A percentile compares a stretch with the other conserved stretches of the same genome.
These are phyloP conservation scores for Poeciliopsis infans DNA, from an alignment of 2,797 vertebrate species.

Conservation along the genomic window DNA sequence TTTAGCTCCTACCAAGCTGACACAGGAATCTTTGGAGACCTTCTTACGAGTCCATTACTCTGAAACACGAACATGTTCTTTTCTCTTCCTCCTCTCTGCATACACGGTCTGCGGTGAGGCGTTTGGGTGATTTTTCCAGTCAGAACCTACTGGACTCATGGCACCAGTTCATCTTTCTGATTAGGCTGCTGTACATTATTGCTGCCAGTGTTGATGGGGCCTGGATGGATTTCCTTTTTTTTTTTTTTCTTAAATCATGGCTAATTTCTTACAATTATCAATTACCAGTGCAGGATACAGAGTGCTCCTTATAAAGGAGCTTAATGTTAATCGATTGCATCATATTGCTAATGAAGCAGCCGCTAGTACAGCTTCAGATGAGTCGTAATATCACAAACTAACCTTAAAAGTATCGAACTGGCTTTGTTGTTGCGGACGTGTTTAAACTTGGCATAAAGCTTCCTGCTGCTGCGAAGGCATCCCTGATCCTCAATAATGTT, in stretches of 20 bases:
- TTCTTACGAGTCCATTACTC: slow-evolving; percentile 21
- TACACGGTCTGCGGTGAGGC: slow-evolving; percentile 22
- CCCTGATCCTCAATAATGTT: slow-evolving; percentile 64
- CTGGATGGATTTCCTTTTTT: slow-evolving; percentile 22
- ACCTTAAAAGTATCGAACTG: slow-evolving; percentile 35
- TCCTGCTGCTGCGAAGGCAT: slow-evolving; percentile 46
- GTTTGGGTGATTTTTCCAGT: slow-evolving; percentile 32
- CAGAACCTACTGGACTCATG: slow-evolving; percentile 29
- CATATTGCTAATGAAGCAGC: slow-evolving; percentile 73
- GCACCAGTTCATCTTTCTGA: slow-evolving; percentile 34
- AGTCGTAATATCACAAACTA: slow-evolving; percentile 37
- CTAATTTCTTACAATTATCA: slow-evolving; percentile 54
- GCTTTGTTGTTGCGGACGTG: slow-evolving; percentile 33
- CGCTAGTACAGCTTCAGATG: slow-evolving; percentile 43
- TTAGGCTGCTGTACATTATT: slow-evolving; percentile 78
- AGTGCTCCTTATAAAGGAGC: slow-evolving; percentile 52
- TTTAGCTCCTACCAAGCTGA: slow-evolving; percentile 14
- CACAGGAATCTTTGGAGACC: slow-evolving; percentile 12
- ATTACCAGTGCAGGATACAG: slow-evolving; percentile 46
- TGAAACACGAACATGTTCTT: slow-evolving; percentile 16
- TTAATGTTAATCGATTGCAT: slow-evolving; percentile 57
- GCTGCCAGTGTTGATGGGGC: slow-evolving; percentile 63
- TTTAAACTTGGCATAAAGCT: slow-evolving; percentile 44
- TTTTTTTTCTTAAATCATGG: slow-evolving; percentile 47
- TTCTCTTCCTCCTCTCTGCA: slow-evolving; percentile 35